phyloP scores from a whole-genome alignment of 2,113 vertebrate genomes.

The Catharus bicknelli region DNA sequence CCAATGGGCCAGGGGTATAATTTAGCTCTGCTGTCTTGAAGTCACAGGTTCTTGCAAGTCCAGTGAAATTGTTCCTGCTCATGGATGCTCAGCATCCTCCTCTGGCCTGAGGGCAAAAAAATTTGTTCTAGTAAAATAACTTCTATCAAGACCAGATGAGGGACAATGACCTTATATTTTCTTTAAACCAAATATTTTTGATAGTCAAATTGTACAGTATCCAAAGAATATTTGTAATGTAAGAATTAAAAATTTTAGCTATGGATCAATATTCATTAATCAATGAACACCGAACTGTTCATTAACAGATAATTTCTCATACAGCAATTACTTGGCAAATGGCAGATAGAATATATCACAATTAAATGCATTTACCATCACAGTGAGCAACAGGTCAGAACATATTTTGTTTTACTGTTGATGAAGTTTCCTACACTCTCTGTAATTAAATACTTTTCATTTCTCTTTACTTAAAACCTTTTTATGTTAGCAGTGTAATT shows the following conservation, averaged over 20 bases:
- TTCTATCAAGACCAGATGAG: not conserved
- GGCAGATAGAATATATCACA: not conserved
- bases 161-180: not conserved
- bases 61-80: not conserved
- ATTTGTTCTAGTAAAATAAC: not conserved
- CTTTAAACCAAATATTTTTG: not conserved
- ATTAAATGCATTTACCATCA: not conserved
- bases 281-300: not conserved
- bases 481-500: not conserved
- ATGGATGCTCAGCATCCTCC: not conserved
- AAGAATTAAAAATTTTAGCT: not conserved
- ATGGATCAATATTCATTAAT: not conserved
- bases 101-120: not conserved
- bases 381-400: not conserved
- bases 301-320: not conserved
- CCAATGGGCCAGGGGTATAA: not conserved
- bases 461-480: not conserved
- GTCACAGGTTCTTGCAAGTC: not conserved
- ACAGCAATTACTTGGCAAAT: not conserved
- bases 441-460: not conserved
- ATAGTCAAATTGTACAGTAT: not conserved
- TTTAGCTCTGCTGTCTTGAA: not conserved
- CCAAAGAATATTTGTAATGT: not conserved
- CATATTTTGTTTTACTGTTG: not conserved
- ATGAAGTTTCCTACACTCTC: not conserved